A percentile compares a stretch with the other conserved stretches of the same genome.
These are phyloP conservation scores for Diuraphis noxia DNA, from an alignment of 1,140 invertebrate genomes.

Conservation along the genomic window DNA sequence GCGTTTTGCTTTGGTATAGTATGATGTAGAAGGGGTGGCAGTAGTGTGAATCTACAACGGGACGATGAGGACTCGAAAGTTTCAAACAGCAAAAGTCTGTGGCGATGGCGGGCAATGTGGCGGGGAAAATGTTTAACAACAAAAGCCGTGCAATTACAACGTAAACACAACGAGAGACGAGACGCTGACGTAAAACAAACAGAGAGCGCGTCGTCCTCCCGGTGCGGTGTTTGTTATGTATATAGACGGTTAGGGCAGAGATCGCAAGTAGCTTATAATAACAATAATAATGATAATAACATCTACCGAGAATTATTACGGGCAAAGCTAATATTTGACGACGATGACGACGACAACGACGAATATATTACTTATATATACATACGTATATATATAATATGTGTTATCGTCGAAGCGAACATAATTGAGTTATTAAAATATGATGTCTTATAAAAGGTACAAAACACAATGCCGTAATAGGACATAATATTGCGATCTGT, in stretches of 20 bases:
- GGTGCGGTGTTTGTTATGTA: not conserved
- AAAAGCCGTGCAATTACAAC: constrained; percentile 29
- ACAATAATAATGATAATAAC: not conserved
- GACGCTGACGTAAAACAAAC: constrained; percentile 52
- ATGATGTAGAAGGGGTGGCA: no score
- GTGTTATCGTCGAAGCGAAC: not conserved
- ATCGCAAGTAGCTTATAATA: not conserved
- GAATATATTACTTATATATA: not conserved
- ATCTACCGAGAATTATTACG: constrained; percentile 18
- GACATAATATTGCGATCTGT: not conserved
- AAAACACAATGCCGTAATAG: not conserved
- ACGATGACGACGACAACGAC: not conserved
- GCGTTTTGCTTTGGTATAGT: not conserved
- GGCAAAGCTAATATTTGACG: constrained; percentile 41
- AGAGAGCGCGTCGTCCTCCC: constrained; percentile 12
- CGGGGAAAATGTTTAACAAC: constrained; percentile 31
- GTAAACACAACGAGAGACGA: constrained; percentile 41
- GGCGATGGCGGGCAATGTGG: not conserved
- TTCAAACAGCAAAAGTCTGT: not conserved
- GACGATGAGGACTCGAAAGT: constrained; percentile 9
- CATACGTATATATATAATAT: not conserved
- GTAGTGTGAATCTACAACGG: not conserved
- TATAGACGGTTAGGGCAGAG: not conserved
- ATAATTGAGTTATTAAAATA: constrained; percentile 14
- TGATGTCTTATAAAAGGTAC: not conserved